Base-by-base conservation (phyloP, 2,888 invertebrate genomes). In the Spialia ferax region DNA sequence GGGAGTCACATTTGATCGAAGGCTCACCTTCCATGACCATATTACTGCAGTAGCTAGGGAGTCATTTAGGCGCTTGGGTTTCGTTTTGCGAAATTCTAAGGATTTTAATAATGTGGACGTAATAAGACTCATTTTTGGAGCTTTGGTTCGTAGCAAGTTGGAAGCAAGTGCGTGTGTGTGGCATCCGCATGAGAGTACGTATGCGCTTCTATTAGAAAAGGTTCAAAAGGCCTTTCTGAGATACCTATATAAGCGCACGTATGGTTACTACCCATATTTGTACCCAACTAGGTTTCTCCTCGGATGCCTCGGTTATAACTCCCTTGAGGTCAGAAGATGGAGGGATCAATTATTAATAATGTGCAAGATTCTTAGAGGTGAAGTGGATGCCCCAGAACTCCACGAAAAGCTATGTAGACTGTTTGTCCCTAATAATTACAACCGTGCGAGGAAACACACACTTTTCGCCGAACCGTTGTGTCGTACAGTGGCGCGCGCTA, bases 281-380 rank as follows among this genome's bases (percentile, higher is more conserved):
- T 65, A 65, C 35, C 65, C 59, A n/a, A 65, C 65, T n/a, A 50
- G 42, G n/a, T 65, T 65, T 38, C 38, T 65, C n/a, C 29, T 65
- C 1, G 59, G 65, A n/a, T 65, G 50, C 23, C 56, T 65, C 11
- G 52, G 38, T 13, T 59, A 56, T n/a, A 65, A 65, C 52, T 65
- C 65, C 1, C 26, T 65, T 8, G 65, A 59, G 8, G 48, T 62
- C 35, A 62, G 61, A 29, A 50, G 61, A 35, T 50, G 22, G 32
- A 50, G 54, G 10, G 62, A 54, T n/a, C 62, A 62, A 20, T 15
- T 61, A 11, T 1, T 35, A 15, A 23, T 62, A 13, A 54, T 52
- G 23, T 23, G 50, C 23, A 62, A 62, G 11, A 38, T 62, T 38
- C 15, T 62, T 2, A 26, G 62, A 52, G 62, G 62, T 7, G 32